These are phyloP conservation scores for Gallirallus australis DNA, from an alignment of 2,797 vertebrate genomes.

Conservation along the genomic window DNA sequence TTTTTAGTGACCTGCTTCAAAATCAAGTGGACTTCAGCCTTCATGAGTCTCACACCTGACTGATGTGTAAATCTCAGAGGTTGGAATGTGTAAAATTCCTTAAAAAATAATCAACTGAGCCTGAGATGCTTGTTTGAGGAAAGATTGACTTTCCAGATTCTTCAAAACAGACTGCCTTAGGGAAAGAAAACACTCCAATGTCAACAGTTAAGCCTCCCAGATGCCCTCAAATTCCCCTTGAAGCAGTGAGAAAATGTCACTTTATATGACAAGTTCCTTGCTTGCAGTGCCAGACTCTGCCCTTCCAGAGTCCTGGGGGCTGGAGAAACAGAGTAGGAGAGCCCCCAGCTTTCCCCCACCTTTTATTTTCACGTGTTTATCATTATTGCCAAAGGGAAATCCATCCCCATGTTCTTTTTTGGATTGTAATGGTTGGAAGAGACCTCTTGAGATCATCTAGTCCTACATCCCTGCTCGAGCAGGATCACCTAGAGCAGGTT, in stretches of 20 bases:
- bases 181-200: background rate
- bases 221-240: background rate
- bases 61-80: background rate
- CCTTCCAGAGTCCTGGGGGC: background rate
- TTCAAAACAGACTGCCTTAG: background rate
- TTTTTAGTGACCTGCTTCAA: background rate
- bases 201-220: background rate
- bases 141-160: background rate
- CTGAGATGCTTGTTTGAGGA: background rate
- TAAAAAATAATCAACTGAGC: background rate
- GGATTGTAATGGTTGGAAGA: no score
- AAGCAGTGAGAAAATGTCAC: accelerated
- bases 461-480: no score
- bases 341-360: background rate
- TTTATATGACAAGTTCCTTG: background rate
- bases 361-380: background rate
- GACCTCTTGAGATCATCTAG: no score
- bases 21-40: background rate
- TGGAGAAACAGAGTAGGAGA: background rate
- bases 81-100: background rate
- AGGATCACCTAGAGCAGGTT: no score
- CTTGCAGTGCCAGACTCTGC: background rate
- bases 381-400: background rate
- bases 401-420: background rate
- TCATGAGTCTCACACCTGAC: background rate